A percentile compares a stretch with the other conserved stretches of the same genome.
Evolutionary conservation across 2,113 vertebrate genomes (phyloP).

Genomic region (Callipepla squamata): DNA sequence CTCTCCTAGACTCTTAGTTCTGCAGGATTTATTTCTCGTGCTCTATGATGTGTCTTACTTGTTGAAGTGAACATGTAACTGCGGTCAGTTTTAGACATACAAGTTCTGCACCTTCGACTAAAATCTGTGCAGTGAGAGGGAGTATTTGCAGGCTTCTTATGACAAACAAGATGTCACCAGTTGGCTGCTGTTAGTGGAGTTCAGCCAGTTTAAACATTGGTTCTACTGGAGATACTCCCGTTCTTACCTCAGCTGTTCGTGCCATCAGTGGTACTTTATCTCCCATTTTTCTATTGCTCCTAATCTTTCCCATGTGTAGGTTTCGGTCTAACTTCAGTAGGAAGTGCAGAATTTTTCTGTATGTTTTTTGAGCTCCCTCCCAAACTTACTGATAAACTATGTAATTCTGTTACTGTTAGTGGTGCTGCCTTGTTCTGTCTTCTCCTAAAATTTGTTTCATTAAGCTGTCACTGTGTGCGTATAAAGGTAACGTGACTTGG

Average conservation of each 20-base stretch:
- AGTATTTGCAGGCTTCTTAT: not conserved
- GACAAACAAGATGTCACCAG: not conserved
- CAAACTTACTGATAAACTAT: not conserved
- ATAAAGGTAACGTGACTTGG: not conserved
- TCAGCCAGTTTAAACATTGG: not conserved
- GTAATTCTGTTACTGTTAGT: not conserved
- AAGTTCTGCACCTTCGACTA: not conserved
- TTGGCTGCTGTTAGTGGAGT: not conserved
- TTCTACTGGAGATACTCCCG: conserved; percentile 1
- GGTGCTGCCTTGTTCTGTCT: not conserved
- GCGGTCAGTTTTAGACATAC: not conserved
- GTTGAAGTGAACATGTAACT: not conserved
- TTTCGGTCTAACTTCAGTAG: not conserved
- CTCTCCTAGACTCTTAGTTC: not conserved
- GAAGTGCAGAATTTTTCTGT: conserved; percentile 6
- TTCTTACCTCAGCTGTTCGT: not conserved
- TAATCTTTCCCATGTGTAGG: not conserved
- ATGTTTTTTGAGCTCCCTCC: not conserved
- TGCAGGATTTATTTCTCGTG: not conserved
- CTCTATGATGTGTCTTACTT: not conserved
- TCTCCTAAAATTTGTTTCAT: not conserved
- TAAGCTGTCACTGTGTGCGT: not conserved
- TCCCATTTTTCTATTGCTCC: not conserved
- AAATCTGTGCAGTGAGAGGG: not conserved
- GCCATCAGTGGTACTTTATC: not conserved